Percentiles rank a stretch among this genome's conserved stretches.
Evolutionary conservation across 2,888 invertebrate species (phyloP).

Genomic region (Malacosoma neustria): DNA sequence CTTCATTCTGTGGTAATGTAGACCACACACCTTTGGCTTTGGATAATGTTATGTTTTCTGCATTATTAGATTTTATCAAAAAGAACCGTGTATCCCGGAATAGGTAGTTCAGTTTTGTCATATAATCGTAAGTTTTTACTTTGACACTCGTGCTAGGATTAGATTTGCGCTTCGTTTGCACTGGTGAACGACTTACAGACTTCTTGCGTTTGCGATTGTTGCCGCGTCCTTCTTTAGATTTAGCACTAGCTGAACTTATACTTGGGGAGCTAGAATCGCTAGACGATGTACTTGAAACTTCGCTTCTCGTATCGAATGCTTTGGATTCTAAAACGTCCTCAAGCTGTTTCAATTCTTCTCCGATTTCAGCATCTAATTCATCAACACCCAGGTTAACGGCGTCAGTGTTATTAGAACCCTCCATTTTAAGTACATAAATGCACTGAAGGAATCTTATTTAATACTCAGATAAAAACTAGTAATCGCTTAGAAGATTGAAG

Average conservation of each 20-base stretch:
- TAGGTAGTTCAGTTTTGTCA: constrained; percentile 93
- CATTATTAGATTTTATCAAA: constrained; percentile 98
- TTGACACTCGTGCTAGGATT: constrained; percentile 40
- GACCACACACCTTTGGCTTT: constrained; percentile 99
- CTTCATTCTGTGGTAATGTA: constrained; percentile 97
- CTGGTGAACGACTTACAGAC: constrained; percentile 54
- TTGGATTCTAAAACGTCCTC: constrained; percentile 74
- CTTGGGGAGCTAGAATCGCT: constrained; percentile 82
- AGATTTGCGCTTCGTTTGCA: constrained; percentile 50
- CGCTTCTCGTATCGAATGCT: constrained; percentile 89
- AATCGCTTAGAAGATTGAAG: too few species aligned
- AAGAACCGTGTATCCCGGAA: constrained; percentile 96
- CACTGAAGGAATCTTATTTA: too few species aligned
- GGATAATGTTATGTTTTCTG: constrained; percentile 95
- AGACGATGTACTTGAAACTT: constrained; percentile 89
- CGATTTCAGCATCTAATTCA: constrained; percentile 82
- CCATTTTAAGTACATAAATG: constrained; percentile 42
- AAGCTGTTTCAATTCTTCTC: constrained; percentile 85
- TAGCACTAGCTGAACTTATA: constrained; percentile 85
- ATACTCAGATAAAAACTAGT: too few species aligned
- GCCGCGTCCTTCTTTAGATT: constrained; percentile 75
- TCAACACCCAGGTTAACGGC: constrained; percentile 79
- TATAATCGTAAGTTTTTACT: constrained; percentile 86
- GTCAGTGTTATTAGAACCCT: constrained; percentile 71
- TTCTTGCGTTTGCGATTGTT: constrained; percentile 74